Conservation (phyloP, 2,797 vertebrate species). For the Scolopax bukidnonensis region DNA sequence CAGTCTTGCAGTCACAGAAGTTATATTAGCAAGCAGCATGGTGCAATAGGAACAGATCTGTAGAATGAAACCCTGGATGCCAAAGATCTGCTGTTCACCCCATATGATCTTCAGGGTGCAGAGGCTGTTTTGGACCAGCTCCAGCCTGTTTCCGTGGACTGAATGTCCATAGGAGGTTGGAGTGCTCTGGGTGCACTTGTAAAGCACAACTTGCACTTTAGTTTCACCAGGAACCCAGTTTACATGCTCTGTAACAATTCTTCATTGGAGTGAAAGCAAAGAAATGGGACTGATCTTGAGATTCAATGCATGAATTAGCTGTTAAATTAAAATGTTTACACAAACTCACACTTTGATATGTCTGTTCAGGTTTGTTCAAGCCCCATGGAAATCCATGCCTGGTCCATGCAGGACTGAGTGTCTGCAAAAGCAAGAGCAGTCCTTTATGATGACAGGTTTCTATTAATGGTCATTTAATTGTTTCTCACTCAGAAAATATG, state of each 20-base stretch:
- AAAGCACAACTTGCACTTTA: neutral
- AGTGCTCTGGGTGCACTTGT: neutral
- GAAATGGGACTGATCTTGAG: neutral
- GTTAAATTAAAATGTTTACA: neutral
- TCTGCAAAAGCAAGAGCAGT: neutral
- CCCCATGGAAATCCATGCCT: neutral
- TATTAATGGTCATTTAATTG: neutral
- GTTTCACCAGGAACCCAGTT: neutral
- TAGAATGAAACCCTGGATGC: neutral
- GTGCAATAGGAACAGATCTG: neutral
- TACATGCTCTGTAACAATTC: neutral
- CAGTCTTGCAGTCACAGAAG: neutral
- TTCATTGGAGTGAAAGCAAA: neutral
- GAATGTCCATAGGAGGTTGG: neutral
- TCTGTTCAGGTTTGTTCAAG: neutral
- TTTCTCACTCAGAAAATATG: neutral
- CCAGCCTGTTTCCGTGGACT: neutral
- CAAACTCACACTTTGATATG: neutral
- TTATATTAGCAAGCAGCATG: neutral
- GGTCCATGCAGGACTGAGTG: neutral
- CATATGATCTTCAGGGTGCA: neutral
- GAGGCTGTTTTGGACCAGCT: neutral
- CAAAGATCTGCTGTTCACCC: neutral
- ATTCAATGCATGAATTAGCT: neutral
- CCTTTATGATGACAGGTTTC: neutral